A percentile compares a stretch with the other conserved stretches of the same genome.
Evolutionary conservation across 2,797 vertebrate genomes (phyloP).

Genomic region (Parotocinclus haroldoi): DNA sequence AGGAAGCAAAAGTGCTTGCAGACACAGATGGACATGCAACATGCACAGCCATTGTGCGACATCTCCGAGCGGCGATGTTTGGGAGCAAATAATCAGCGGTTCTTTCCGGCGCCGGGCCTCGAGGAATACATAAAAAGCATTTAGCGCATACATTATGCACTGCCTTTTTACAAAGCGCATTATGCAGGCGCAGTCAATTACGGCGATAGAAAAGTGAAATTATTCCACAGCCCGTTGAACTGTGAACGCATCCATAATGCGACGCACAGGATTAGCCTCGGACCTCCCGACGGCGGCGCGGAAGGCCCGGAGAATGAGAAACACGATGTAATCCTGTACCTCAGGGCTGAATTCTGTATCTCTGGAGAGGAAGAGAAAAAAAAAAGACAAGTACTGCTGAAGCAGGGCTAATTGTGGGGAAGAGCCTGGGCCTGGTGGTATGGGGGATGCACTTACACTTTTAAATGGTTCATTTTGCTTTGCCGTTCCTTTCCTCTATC

Average conservation of each 20-base stretch:
- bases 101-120: too few relatives aligned
- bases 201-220: neutral
- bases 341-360: constrained; percentile 1
- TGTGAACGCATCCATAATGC: constrained; percentile 35
- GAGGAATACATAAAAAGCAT: neutral
- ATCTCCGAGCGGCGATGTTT: constrained; percentile 29
- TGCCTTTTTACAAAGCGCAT: neutral
- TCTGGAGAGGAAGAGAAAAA: constrained; percentile 34
- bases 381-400: constrained; percentile 39
- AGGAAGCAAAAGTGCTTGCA: constrained; percentile 40
- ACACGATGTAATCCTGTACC: constrained; percentile 25
- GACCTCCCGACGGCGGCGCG: constrained; percentile 26
- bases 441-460: too few relatives aligned
- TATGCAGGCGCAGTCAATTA: constrained; percentile 12
- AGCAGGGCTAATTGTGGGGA: constrained; percentile 58
- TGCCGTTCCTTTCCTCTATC: too few relatives aligned
- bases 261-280: constrained; percentile 32
- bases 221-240: neutral
- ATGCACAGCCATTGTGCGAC: constrained; percentile 6
- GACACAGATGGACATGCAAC: constrained; percentile 5
- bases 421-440: constrained; percentile 56
- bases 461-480: too few relatives aligned
- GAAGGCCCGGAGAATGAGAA: constrained; percentile 33
- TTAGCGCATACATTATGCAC: constrained; percentile 9
- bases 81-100: neutral